phyloP scores from a whole-genome alignment of 2,888 invertebrate species.

The Vanessa cardui region DNA sequence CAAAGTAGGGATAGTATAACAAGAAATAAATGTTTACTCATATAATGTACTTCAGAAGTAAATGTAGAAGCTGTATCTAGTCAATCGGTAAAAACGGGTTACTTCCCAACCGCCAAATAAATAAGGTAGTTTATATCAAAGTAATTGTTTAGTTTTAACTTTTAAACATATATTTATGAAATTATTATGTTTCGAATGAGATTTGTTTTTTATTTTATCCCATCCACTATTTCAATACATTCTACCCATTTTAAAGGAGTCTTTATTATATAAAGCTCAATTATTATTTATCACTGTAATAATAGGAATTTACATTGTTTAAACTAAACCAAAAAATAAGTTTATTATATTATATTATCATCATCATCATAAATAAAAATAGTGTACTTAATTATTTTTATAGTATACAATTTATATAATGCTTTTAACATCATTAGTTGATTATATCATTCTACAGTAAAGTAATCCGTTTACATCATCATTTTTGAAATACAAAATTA shows the following conservation, averaged over 20 bases:
- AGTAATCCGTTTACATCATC: no score
- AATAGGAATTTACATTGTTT: no score
- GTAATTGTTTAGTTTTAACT: constrained; percentile 16
- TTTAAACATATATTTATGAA: neutral
- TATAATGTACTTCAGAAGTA: constrained; percentile 14
- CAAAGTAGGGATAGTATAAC: constrained; percentile 9
- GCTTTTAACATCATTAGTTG: no score
- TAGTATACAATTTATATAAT: no score
- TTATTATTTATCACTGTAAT: no score
- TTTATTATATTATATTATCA: no score
- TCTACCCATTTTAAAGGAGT: neutral
- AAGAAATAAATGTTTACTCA: constrained; percentile 14
- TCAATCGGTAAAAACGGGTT: constrained; percentile 29
- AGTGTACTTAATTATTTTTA: no score
- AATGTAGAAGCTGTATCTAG: constrained; percentile 30
- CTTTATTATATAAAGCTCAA: no score
- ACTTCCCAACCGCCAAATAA: constrained; percentile 18
- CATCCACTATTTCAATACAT: neutral
- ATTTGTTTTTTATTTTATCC: constrained; percentile 6
- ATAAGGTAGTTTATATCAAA: constrained; percentile 24
- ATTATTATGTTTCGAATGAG: constrained; percentile 17
- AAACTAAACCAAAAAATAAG: no score
- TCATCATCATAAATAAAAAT: no score
- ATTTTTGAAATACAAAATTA: no score
- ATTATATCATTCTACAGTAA: no score